Percentiles rank a stretch among this genome's conserved stretches.
Conservation (phyloP, 2,797 vertebrate species). For the Paramormyrops hopkinsi region DNA sequence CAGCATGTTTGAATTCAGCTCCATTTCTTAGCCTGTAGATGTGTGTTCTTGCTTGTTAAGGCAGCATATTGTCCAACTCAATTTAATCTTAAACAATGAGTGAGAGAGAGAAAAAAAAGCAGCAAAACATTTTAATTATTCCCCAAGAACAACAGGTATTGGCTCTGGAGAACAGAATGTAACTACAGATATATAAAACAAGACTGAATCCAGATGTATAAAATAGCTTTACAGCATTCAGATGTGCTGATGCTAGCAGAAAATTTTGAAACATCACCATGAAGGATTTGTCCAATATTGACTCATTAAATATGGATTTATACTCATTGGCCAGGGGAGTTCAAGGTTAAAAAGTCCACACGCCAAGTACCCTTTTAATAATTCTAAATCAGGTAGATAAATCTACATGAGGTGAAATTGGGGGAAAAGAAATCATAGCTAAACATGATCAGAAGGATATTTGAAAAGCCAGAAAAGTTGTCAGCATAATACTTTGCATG, state of each 20-base stretch:
- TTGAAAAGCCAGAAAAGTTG: slow-evolving; percentile 5
- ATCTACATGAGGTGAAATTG: not conserved
- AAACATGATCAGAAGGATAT: not conserved
- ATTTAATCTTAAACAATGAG: not conserved
- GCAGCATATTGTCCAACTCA: not conserved
- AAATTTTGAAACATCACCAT: not conserved
- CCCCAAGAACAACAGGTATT: not conserved
- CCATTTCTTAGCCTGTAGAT: not conserved
- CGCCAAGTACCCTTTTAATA: not conserved
- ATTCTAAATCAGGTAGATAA: not conserved
- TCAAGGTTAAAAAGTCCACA: not conserved
- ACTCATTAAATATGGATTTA: not conserved
- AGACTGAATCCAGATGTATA: not conserved
- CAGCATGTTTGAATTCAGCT: not conserved
- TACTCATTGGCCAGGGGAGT: not conserved
- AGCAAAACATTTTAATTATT: not conserved
- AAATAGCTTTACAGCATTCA: not conserved
- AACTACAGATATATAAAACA: not conserved
- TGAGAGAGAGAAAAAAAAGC: not conserved
- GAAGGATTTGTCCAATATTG: not conserved
- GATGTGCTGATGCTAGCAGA: not conserved
- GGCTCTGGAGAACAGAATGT: not conserved
- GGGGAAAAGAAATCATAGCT: not conserved
- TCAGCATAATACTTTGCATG: not conserved
- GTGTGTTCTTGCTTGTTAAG: not conserved